These are phyloP conservation scores for Squalus acanthias DNA, from an alignment of 2,797 vertebrate species.

Conservation along the genomic window DNA sequence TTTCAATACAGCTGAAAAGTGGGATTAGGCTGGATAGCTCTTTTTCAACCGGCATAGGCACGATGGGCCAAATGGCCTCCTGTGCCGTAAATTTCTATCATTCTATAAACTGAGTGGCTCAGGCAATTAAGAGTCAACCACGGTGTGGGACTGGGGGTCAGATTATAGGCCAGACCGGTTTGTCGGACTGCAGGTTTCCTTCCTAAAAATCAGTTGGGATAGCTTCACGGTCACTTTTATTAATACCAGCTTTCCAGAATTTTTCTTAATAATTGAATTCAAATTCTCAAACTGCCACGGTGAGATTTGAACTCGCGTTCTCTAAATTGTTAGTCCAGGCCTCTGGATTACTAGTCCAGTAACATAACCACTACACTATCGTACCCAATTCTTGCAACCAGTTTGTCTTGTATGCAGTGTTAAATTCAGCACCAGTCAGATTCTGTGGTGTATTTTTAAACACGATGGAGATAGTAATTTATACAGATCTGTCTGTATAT, in stretches of 20 bases:
- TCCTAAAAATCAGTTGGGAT: background rate
- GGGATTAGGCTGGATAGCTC: no score
- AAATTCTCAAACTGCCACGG: background rate
- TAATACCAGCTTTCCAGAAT: background rate
- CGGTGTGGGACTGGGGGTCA: background rate
- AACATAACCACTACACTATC: no score
- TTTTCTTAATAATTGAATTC: background rate
- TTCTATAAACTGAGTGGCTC: background rate
- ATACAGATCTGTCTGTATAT: background rate
- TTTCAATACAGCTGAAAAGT: background rate
- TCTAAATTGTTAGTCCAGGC: background rate
- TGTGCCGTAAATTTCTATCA: no score
- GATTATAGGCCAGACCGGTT: background rate
- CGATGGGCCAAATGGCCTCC: no score
- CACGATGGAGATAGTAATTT: background rate
- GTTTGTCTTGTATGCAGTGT: background rate
- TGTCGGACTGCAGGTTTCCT: background rate
- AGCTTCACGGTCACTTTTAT: background rate
- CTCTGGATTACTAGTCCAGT: background rate
- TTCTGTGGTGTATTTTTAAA: constrained; percentile 6
- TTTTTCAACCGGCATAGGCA: no score
- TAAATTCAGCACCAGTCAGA: background rate
- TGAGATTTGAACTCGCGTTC: background rate
- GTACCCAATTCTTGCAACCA: background rate
- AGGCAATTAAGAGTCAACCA: background rate